Conservation (phyloP, 2,797 vertebrate genomes). For the Poeciliopsis presidionis region DNA sequence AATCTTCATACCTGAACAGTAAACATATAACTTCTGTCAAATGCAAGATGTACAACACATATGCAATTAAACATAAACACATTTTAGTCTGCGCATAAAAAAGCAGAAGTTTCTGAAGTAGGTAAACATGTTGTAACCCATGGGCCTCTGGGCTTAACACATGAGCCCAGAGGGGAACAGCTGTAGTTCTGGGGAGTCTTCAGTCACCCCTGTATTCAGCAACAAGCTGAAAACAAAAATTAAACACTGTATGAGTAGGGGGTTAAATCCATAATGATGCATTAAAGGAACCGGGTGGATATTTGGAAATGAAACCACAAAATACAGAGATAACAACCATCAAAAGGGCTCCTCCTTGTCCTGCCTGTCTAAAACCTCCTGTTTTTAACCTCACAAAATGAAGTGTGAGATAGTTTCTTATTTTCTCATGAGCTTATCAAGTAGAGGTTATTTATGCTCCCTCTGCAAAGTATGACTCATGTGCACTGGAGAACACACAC, state of each 20-base stretch:
- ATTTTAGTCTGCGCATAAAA: conserved; percentile 45
- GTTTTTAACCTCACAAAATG: conserved; percentile 5
- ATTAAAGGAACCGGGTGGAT: conserved; percentile 14
- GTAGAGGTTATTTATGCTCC: conserved; percentile 58
- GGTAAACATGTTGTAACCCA: conserved; percentile 81
- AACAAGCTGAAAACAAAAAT: conserved; percentile 66
- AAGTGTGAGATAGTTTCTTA: conserved; percentile 36
- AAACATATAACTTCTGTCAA: conserved; percentile 12
- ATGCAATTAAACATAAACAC: conserved; percentile 25
- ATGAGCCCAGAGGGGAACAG: conserved; percentile 71
- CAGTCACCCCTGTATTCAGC: conserved; percentile 63
- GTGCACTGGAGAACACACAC: conserved; percentile 40
- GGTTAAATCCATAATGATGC: conserved; percentile 35
- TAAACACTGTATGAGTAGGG: conserved; percentile 31
- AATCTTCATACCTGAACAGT: conserved; percentile 12
- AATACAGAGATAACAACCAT: conserved; percentile 43
- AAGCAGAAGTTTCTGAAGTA: conserved; percentile 78
- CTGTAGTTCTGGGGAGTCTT: conserved; percentile 79
- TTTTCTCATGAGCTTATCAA: conserved; percentile 56
- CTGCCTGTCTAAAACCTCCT: background rate
- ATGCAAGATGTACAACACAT: conserved; percentile 5
- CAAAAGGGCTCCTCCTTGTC: conserved; percentile 3
- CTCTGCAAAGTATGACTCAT: conserved; percentile 56
- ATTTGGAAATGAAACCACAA: conserved; percentile 45
- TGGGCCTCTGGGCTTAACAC: conserved; percentile 50